Evolutionary conservation across 2,797 vertebrate species (phyloP).

Genomic region (Lagodon rhomboides): DNA sequence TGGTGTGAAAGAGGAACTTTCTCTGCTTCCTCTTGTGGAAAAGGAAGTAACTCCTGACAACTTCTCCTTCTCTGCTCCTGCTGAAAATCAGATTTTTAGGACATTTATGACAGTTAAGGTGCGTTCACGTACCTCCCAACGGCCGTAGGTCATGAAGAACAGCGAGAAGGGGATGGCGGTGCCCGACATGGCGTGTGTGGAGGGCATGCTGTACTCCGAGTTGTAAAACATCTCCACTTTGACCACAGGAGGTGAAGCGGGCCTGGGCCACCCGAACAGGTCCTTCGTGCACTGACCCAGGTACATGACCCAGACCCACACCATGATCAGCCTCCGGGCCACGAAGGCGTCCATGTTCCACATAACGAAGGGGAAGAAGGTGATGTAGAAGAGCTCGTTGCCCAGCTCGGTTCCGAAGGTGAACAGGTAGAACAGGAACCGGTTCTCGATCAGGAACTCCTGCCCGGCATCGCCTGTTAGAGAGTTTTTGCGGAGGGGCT

Average conservation of each 20-base stretch:
- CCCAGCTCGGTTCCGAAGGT: slow-evolving; percentile 94
- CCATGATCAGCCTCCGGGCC: slow-evolving; percentile 89
- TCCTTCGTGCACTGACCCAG: slow-evolving; percentile 98
- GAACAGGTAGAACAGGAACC: slow-evolving; percentile 92
- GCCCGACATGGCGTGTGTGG: slow-evolving; percentile 98
- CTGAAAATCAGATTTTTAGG: neutral
- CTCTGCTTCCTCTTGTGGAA: neutral
- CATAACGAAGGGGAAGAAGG: slow-evolving; percentile 94
- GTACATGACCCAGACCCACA: slow-evolving; percentile 99
- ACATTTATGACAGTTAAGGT: neutral
- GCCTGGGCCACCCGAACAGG: slow-evolving; percentile 92
- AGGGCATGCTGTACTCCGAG: slow-evolving; percentile 99
- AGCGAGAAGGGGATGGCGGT: slow-evolving; percentile 95
- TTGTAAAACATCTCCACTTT: slow-evolving; percentile 98
- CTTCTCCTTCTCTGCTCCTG: slow-evolving; percentile 26
- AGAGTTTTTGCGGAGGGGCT: slow-evolving; percentile 91
- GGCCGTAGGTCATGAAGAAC: slow-evolving; percentile 90
- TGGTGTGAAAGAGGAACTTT: slow-evolving; percentile 31
- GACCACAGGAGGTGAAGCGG: slow-evolving; percentile 94
- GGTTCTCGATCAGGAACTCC: slow-evolving; percentile 89
- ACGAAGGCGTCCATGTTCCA: slow-evolving; percentile 95
- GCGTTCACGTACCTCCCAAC: slow-evolving; percentile 91
- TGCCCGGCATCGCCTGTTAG: slow-evolving; percentile 90
- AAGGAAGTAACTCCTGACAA: slow-evolving; percentile 20
- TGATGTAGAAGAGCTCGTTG: slow-evolving; percentile 96